phyloP scores from a whole-genome alignment of 2,797 vertebrate genomes.

The Sarcoramphus papa region DNA sequence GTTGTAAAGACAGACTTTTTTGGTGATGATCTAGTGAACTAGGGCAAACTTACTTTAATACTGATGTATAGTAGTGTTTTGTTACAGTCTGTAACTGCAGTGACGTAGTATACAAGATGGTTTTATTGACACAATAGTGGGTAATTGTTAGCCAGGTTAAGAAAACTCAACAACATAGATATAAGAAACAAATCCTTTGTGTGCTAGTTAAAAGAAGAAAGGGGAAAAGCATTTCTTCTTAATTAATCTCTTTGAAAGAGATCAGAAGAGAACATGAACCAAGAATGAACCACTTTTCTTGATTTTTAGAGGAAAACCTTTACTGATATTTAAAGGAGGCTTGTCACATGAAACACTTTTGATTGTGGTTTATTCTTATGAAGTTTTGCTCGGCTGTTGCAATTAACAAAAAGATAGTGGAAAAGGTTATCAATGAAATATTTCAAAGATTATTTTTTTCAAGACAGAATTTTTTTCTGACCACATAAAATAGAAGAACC shows the following conservation, averaged over 20 bases:
- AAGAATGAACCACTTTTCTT: not conserved
- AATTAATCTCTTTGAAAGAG: not conserved
- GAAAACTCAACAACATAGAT: not conserved
- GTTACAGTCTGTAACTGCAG: not conserved
- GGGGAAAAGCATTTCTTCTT: not conserved
- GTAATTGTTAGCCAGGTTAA: not conserved
- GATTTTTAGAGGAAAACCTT: not conserved
- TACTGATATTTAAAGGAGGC: not conserved
- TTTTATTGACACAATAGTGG: not conserved
- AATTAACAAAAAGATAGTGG: not conserved
- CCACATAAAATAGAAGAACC: not conserved
- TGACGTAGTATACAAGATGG: not conserved
- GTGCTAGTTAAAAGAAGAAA: not conserved
- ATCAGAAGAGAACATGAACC: not conserved
- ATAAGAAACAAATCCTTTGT: not conserved
- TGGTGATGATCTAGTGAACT: not conserved
- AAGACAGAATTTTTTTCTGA: not conserved
- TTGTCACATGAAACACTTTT: not conserved
- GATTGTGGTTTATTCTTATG: not conserved
- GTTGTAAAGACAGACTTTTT: not conserved
- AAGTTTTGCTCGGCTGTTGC: not conserved
- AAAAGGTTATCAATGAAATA: not conserved
- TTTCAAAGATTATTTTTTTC: not conserved
- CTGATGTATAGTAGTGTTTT: not conserved
- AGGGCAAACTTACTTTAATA: not conserved